phyloP scores from a whole-genome alignment of 1,140 invertebrate species.

The Dinoponera quadriceps region DNA sequence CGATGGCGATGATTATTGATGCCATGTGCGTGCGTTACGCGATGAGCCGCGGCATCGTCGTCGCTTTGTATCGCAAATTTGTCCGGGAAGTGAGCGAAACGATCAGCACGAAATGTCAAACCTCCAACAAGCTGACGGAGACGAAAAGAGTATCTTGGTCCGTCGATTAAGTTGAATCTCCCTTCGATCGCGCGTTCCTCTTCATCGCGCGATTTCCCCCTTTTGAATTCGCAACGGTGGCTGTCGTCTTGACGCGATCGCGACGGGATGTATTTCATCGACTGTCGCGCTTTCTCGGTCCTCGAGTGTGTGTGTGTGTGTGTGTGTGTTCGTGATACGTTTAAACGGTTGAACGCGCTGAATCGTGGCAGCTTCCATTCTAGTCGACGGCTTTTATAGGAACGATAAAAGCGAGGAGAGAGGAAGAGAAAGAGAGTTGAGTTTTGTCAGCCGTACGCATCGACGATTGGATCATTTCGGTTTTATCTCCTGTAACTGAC shows the following conservation, averaged over 20 bases:
- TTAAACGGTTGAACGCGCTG: slow-evolving; percentile 17
- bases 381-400: neutral
- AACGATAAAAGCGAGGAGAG: slow-evolving; percentile 7
- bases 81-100: neutral
- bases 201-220: neutral
- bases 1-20: neutral
- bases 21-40: neutral
- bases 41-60: neutral
- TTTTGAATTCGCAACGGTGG: neutral
- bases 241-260: neutral
- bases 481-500: slow-evolving; percentile 28
- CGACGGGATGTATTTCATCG: neutral
- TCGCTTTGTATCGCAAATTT: neutral
- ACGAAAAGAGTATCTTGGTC: neutral
- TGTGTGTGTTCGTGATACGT: neutral
- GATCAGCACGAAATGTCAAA: neutral
- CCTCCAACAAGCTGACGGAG: neutral
- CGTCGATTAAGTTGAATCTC: neutral
- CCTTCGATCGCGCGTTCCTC: neutral
- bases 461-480: neutral
- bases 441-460: slow-evolving; percentile 10
- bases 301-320: neutral
- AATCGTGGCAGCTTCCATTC: neutral
- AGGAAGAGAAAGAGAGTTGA: too few relatives aligned
- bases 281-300: neutral